Conservation (phyloP, 2,888 invertebrate genomes). For the Nephrotoma flavescens region DNA sequence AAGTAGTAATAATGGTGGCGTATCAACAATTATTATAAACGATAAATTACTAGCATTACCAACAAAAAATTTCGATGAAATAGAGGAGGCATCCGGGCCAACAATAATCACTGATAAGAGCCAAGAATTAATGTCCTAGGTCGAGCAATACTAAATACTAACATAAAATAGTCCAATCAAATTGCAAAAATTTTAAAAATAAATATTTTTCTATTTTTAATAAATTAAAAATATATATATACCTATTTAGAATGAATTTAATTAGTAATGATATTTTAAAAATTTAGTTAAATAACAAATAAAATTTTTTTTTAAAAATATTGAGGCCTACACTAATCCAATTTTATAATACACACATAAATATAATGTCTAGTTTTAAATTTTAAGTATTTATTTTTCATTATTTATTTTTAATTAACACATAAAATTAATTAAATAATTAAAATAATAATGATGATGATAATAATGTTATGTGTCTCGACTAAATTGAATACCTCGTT, state of each 20-base stretch:
- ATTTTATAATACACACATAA: not conserved
- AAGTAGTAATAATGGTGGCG: not conserved
- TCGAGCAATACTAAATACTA: not conserved
- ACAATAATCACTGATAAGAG: not conserved
- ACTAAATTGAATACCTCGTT: not conserved
- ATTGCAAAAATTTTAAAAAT: not conserved
- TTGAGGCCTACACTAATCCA: not conserved
- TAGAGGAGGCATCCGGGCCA: not conserved
- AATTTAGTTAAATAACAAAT: not conserved
- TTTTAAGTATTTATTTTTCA: not conserved
- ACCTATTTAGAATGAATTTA: not conserved
- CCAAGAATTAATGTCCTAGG: not conserved
- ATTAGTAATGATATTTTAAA: not conserved
- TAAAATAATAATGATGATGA: not conserved
- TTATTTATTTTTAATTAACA: not conserved
- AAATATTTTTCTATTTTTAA: not conserved
- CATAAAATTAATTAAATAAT: not conserved
- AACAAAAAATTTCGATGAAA: not conserved
- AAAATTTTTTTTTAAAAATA: not conserved
- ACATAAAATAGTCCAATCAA: not conserved
- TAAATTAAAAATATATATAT: not conserved
- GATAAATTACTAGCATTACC: not conserved
- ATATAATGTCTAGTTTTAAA: not conserved
- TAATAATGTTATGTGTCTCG: not conserved
- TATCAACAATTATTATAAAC: not conserved